phyloP scores from a whole-genome alignment of 2,888 invertebrate genomes.

The Clepsis dumicolana region DNA sequence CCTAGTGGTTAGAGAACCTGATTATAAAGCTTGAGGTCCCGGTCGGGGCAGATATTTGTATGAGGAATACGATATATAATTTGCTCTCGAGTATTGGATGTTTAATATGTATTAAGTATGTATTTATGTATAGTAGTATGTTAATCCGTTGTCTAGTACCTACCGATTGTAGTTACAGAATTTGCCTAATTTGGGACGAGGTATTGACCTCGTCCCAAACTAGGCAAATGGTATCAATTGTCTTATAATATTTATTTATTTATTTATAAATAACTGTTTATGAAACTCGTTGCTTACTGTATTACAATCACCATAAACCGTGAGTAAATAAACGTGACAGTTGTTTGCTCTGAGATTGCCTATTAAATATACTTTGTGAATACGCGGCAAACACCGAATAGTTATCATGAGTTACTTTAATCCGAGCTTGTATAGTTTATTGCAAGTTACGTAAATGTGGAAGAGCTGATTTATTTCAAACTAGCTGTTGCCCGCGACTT shows the following conservation, averaged over 20 bases:
- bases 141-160: no score
- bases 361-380: background rate
- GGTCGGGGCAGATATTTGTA: no score
- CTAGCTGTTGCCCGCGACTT: no score
- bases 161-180: no score
- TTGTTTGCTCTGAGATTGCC: background rate
- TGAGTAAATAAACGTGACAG: background rate
- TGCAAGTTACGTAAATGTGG: background rate
- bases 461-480: background rate
- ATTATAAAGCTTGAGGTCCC: no score
- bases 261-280: background rate
- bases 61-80: no score
- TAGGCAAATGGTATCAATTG: background rate
- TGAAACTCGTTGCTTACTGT: background rate
- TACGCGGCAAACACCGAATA: conserved; percentile 1
- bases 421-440: background rate
- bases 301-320: background rate
- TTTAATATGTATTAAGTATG: no score
- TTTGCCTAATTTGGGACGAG: no score
- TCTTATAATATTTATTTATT: background rate
- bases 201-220: no score
- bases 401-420: conserved; percentile 2
- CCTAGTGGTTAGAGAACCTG: no score
- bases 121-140: no score
- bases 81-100: no score